Evolutionary conservation across 92 coral and sea anemone species (phyloP), one percentile per base, ranked within the genome.

Genomic region (Parazoanthus darwini): DNA sequence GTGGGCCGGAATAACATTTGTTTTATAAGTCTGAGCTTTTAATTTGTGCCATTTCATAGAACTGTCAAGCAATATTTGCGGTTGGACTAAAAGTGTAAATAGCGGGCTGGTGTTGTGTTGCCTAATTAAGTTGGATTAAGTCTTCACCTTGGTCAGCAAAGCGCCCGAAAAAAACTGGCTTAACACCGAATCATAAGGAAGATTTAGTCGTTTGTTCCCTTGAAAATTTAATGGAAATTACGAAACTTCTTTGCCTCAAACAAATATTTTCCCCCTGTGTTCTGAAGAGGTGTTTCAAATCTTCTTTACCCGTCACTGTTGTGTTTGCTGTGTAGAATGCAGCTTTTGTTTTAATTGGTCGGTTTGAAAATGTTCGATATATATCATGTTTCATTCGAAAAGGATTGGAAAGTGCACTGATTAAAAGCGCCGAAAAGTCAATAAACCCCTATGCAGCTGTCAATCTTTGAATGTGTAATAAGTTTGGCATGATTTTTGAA

Each of bases 351-450:
- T 68, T 44, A 71, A 70, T 14, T 84, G 48, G 87, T 68, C 22
- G 46, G 44, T 26, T 71, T 84, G 65, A 68, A 67, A 82, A 70
- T 29, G 54, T 46, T 46, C 67, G 78, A 84, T 33, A 66, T 70
- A 83, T 83, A 48, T 83, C 74, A 33, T 13, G 63, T 71, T 71
- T 83, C 78, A 25, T 83, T 46, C 78, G 25, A 29, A 84, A 46
- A 37, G 43, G 37, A 50, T 6, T 76, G 80, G 26, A 18, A 37
- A 76, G 44, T 66, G 44, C 15, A 33, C 85, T 38, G 48, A 81
- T 81, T 58, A 71, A 84, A 83, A 70, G 46, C 78, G 66, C 67
- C 76, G 87, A 43, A 84, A 20, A 70, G 33, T 84, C 59, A 84
- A 84, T 29, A 71, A 29, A n/a, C 10, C 35, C 58, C 6, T 43